Evolutionary conservation across 2,797 vertebrate species (phyloP), one percentile per base, ranked within the genome.

Genomic region (Peromyscus nudipes): DNA sequence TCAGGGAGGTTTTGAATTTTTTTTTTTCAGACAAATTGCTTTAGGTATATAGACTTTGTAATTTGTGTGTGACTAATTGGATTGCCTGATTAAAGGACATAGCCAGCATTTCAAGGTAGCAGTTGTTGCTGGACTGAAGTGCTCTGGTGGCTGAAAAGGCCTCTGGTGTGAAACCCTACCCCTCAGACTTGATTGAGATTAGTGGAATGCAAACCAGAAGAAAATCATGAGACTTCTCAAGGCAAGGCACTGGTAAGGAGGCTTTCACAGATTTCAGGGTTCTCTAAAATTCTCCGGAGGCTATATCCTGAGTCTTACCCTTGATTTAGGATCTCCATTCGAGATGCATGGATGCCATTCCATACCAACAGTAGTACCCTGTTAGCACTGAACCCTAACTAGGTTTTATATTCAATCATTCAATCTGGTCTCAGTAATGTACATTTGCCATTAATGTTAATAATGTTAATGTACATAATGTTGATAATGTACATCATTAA

Each of bases 1-100:
- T 93, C 62, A 73, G 98, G 97, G 97, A 98, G 96, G 86, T 96
- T 97, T 97, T 93, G 96, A 90, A 93, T 91, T 95, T 96, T 96
- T 97, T 97, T 97, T 95, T 96, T 34, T 1, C 95, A 95, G 96
- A 95, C 83, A 92, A 97, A 97, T 96, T 97, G 86, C 94, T 96
- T 95, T 95, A 97, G 95, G 92, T 97, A 96, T 79, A 92, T 90
- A 0, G n/a, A 94, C 96, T 96, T 97, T 64, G 46, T 95, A 96
- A 96, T 97, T 98, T 97, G 83, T 84, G 94, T 95, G 94, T 93
- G 89, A 86, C 83, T 98, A 98, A 98, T 97, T 98, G 84, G 89
- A 96, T 97, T 97, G 91, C 83, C 91, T 98, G 97, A 98, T 98
- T 96, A 97, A 96, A 97, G 96, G 94, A 97, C 84, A 67, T 46